Evolutionary conservation across 2,888 invertebrate genomes (phyloP), one percentile per base, ranked within the genome.

Genomic region (Monoplex corrugatus): DNA sequence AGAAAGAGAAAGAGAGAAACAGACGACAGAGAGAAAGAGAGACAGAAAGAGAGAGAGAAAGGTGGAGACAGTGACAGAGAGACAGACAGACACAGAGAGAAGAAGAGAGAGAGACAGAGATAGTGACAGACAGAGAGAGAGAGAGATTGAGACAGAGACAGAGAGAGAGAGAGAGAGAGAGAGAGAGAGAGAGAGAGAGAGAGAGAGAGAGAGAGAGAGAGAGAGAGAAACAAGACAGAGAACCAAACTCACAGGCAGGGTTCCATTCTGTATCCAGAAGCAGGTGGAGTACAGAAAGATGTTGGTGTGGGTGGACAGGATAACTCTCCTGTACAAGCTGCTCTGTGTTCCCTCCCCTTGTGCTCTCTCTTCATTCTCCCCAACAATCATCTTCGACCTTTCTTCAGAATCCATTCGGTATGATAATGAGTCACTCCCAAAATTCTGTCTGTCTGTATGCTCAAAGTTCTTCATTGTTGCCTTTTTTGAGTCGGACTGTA

Each of bases 211-310:
- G n/a, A n/a, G n/a, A n/a, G n/a, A n/a, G n/a, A n/a, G n/a, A n/a
- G n/a, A n/a, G n/a, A n/a, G n/a, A n/a, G n/a, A n/a, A n/a, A n/a
- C n/a, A n/a, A n/a, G n/a, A n/a, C n/a, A n/a, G n/a, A n/a, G n/a
- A n/a, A n/a, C n/a, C n/a, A n/a, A 19, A 80, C 88, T 88, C 43
- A 88, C 88, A 83, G 88, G 88, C 63, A 88, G 32, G 3, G 88
- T 88, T 72, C 88, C 90, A 50, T 80, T 89, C 84, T 91, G 91
- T 32, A 91, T 89, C 91, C 91, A 91, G 44, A 91, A 91, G 43
- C 89, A 89, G n/a, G 88, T 86, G 38, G 91, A 89, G 80, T 91
- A 91, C 16, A 91, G 75, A 57, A 91, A 91, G 32, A 91, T 90
- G 83, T 91, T 90, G 38, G 90, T 45, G 75, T 91, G 91, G 5